Percentiles rank a stretch among this genome's conserved stretches.
Conservation (phyloP, 2,113 vertebrate species). For the Mugil cephalus region DNA sequence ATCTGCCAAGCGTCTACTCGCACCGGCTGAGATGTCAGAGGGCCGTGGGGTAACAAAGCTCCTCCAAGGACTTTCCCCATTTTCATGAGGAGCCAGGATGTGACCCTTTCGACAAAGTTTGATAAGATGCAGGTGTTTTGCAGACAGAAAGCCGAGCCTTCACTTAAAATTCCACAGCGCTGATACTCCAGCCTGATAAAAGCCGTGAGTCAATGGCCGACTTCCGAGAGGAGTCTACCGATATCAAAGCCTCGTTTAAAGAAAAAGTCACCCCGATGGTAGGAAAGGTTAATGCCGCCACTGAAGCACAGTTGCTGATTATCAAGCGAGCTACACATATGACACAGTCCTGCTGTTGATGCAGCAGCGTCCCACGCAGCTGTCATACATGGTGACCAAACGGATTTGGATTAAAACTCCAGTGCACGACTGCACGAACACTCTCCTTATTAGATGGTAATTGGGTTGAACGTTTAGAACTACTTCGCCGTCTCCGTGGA, state of each 20-base stretch:
- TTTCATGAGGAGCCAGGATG: constrained; percentile 51
- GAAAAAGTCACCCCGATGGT: constrained; percentile 60
- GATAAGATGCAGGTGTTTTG: constrained; percentile 79
- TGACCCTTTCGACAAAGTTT: constrained; percentile 61
- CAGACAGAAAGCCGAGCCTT: constrained; percentile 56
- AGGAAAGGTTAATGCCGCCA: constrained; percentile 77
- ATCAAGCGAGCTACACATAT: constrained; percentile 53
- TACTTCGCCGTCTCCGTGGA: constrained; percentile 14
- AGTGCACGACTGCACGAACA: constrained; percentile 20
- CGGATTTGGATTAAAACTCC: constrained; percentile 44
- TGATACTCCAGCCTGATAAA: constrained; percentile 71
- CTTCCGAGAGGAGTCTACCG: constrained; percentile 54
- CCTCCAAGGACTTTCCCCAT: constrained; percentile 59
- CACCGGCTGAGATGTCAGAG: constrained; percentile 60
- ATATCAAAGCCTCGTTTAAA: constrained; percentile 62
- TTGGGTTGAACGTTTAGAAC: constrained; percentile 36
- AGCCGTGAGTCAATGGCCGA: constrained; percentile 53
- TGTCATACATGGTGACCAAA: constrained; percentile 50
- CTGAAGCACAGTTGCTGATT: constrained; percentile 61
- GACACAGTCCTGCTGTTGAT: constrained; percentile 52
- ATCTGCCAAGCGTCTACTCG: constrained; percentile 61
- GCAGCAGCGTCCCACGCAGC: constrained; percentile 32
- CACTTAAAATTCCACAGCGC: constrained; percentile 60
- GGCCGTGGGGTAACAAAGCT: constrained; percentile 56
- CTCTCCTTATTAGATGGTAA: constrained; percentile 37